phyloP scores from a whole-genome alignment of 2,113 vertebrate genomes.

The Sinosuthora webbiana region DNA sequence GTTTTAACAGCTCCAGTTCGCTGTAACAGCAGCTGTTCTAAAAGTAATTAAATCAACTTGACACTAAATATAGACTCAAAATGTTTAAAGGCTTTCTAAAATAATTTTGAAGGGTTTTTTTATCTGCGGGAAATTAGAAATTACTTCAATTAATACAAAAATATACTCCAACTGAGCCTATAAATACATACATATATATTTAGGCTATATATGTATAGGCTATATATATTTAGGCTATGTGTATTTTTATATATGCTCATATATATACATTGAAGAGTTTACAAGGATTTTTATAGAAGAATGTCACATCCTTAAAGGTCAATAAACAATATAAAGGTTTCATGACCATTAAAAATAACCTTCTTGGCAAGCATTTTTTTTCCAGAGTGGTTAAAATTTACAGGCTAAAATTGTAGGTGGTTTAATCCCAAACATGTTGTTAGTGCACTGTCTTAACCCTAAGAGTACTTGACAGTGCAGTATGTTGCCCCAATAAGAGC shows the following conservation, averaged over 20 bases:
- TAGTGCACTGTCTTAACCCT: not conserved
- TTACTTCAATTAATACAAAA: constrained; percentile 65
- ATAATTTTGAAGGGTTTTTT: constrained; percentile 54
- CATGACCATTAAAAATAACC: not conserved
- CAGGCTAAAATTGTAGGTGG: not conserved
- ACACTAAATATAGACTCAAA: constrained; percentile 57
- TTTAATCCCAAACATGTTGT: not conserved
- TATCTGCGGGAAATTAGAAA: constrained; percentile 46
- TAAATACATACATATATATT: constrained; percentile 44
- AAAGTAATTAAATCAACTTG: constrained; percentile 63
- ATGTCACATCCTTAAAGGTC: constrained; percentile 45
- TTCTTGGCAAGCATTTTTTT: not conserved
- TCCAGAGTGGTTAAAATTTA: not conserved
- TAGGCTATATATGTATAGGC: constrained; percentile 24
- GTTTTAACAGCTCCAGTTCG: constrained; percentile 29
- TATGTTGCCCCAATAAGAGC: not conserved
- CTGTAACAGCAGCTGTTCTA: constrained; percentile 55
- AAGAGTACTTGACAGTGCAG: not conserved
- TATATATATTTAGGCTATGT: constrained; percentile 14
- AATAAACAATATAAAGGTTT: not conserved
- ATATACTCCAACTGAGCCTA: constrained; percentile 39
- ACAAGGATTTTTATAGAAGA: constrained; percentile 35
- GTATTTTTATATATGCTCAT: constrained; percentile 21
- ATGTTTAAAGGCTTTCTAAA: constrained; percentile 57
- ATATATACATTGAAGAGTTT: constrained; percentile 22